Evolutionary conservation across 2,888 invertebrate species (phyloP), one percentile per base, ranked within the genome.

Genomic region (Cheilosia vernalis): DNA sequence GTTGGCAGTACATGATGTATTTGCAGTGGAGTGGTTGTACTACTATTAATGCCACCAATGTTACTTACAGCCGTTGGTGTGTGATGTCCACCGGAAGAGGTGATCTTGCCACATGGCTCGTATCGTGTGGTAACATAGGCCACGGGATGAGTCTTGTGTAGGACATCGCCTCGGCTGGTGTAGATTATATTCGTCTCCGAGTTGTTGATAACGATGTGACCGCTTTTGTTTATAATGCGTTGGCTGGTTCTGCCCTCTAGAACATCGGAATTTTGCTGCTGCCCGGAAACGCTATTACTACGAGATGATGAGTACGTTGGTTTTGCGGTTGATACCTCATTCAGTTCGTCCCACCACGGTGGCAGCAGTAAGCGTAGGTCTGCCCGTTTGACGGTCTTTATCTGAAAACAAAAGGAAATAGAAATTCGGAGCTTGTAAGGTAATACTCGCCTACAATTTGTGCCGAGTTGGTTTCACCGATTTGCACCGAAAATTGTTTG

Each of bases 341-440:
- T 97, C 79, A 99, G 92, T 92, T 99, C 99, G 89, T 99, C 99
- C 93, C 96, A 97, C 99, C 99, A 99, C 0, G 99, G 99, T 17
- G 98, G 98, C 90, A 96, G 95, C 87, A 98, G 93, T 30, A 99
- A 94, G 27, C 99, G 94, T 80, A 99, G 93, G 91, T 98, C 98
- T 4, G 98, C 97, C 44, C 99, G 94, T 90, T 97, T 96, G 86
- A 98, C 97, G 89, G 96, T 89, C 87, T 90, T 90, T 27, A 89
- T 82, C 89, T 90, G 19, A 55, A 21, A 61, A 4, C 10, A 53
- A n/a, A 30, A 7, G 10, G n/a, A 17, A 47, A 37, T 17, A 33
- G 47, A 17, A 21, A 47, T 10, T 15, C 42, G 15, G 24, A 64
- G 19, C 49, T 53, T 13, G 15, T 4, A 19, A 33, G 5, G 19